These are phyloP conservation scores for Cantharis flavilabris DNA, from an alignment of 2,888 invertebrate species.

Conservation along the genomic window DNA sequence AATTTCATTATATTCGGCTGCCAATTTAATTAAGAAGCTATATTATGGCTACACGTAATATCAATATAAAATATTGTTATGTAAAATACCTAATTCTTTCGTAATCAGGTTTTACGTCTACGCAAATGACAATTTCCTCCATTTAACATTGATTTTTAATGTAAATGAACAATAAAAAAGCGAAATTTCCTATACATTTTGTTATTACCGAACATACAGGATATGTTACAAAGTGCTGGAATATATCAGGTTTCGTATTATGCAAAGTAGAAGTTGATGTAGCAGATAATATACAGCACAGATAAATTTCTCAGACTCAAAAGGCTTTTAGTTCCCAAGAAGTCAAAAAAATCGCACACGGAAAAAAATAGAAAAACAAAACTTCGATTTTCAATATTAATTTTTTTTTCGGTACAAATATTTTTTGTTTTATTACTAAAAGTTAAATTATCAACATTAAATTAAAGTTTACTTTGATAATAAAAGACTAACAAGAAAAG, in stretches of 20 bases:
- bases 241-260: neutral
- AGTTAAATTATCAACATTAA: neutral
- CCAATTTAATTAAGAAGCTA: neutral
- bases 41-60: neutral
- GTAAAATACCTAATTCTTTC: neutral
- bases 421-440: neutral
- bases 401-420: neutral
- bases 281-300: neutral
- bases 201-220: neutral
- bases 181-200: neutral
- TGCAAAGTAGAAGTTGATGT: neutral
- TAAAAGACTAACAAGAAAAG: too few species aligned
- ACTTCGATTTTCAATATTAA: too few species aligned
- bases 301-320: neutral
- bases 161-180: neutral
- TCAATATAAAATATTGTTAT: neutral
- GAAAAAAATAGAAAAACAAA: neutral
- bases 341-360: neutral
- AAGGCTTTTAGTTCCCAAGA: neutral
- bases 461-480: neutral
- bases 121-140: neutral
- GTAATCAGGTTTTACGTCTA: neutral
- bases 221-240: neutral
- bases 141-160: neutral
- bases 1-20: neutral